A percentile compares a stretch with the other conserved stretches of the same genome.
Conservation (phyloP, 2,888 invertebrate species). For the Orchesellides sinensis region DNA sequence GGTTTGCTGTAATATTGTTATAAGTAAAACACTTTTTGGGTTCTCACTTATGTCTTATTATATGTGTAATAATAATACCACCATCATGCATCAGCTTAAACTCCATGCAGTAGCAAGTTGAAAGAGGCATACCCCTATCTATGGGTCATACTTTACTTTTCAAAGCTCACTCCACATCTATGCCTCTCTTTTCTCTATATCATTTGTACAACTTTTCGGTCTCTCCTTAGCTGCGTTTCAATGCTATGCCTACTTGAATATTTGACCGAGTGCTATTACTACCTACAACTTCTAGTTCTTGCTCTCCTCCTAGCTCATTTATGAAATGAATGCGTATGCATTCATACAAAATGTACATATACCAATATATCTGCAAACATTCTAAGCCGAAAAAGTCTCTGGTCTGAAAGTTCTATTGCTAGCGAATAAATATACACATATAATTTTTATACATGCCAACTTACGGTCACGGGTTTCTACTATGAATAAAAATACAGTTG, state of each 20-base stretch:
- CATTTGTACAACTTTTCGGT: slow-evolving; percentile 22
- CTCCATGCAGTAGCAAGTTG: slow-evolving; percentile 24
- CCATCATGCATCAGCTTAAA: slow-evolving; percentile 35
- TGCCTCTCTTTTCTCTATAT: slow-evolving; percentile 22
- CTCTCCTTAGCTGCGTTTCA: slow-evolving; percentile 9
- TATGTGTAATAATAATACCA: slow-evolving; percentile 60
- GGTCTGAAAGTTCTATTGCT: too few relatives aligned
- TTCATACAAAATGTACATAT: too few relatives aligned
- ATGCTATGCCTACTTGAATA: slow-evolving; percentile 60
- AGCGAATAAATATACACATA: neutral
- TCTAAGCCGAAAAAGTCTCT: slow-evolving; percentile 26
- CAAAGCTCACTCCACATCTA: slow-evolving; percentile 48
- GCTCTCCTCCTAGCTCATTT: slow-evolving; percentile 56
- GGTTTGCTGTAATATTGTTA: slow-evolving; percentile 59
- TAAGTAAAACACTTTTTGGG: slow-evolving; percentile 57
- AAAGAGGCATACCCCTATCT: slow-evolving; percentile 45
- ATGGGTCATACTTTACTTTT: slow-evolving; percentile 64
- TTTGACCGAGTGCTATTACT: slow-evolving; percentile 60
- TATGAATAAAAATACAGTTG: slow-evolving; percentile 55
- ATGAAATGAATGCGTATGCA: slow-evolving; percentile 36
- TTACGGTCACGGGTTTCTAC: slow-evolving; percentile 36
- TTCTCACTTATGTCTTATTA: slow-evolving; percentile 55
- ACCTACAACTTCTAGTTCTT: slow-evolving; percentile 56
- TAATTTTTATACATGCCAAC: neutral
- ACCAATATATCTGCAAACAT: neutral